Evolutionary conservation across 2,113 vertebrate genomes (phyloP).

Genomic region (Beaufortia kweichowensis): DNA sequence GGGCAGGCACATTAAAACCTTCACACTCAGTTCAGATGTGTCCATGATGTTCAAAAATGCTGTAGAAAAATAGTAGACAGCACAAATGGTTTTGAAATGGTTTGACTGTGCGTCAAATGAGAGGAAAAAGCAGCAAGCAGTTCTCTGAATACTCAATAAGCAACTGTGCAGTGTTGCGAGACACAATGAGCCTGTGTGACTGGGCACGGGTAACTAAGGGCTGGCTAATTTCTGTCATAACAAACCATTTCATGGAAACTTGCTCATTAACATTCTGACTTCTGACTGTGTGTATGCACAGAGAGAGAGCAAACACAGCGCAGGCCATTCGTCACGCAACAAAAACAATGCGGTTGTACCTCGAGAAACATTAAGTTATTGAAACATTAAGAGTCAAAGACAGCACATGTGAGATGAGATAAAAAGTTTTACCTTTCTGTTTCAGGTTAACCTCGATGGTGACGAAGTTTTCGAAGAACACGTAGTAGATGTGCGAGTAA

Average conservation of each 20-base stretch:
- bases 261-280: slow-evolving; percentile 18
- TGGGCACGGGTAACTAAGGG: slow-evolving; percentile 4
- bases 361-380: neutral
- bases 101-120: neutral
- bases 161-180: slow-evolving; percentile 5
- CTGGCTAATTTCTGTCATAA: neutral
- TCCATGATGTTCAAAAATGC: too few species aligned
- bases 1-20: too few species aligned
- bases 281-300: neutral
- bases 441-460: slow-evolving; percentile 96
- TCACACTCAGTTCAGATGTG: too few species aligned
- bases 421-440: slow-evolving; percentile 85
- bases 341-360: neutral
- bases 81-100: neutral
- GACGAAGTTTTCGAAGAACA: slow-evolving; percentile 99
- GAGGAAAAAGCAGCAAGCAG: slow-evolving; percentile 11
- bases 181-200: slow-evolving; percentile 24
- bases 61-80: neutral
- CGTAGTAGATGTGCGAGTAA: slow-evolving; percentile 98
- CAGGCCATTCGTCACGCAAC: neutral
- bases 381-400: neutral
- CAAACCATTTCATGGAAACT: slow-evolving; percentile 25
- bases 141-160: slow-evolving; percentile 16
- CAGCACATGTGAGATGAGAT: neutral
- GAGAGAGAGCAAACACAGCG: neutral